Percentiles rank a stretch among this genome's conserved stretches.
Conservation (phyloP, 1,140 invertebrate genomes). For the Melitaea cinxia region DNA sequence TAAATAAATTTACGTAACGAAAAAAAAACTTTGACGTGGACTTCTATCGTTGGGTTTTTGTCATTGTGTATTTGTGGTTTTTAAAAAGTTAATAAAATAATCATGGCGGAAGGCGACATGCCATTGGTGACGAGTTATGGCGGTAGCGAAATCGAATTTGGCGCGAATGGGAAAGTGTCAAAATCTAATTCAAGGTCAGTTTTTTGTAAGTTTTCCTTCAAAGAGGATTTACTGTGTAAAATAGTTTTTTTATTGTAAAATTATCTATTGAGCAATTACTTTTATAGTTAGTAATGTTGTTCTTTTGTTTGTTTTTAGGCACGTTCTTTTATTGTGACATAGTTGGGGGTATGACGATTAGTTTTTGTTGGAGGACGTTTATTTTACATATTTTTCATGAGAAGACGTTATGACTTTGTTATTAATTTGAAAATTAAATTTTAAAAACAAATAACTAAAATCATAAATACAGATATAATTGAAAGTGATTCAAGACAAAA, state of each 20-base stretch:
- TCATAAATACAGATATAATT: no score
- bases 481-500: no score
- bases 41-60: constrained; percentile 1
- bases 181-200: constrained; percentile 73
- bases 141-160: constrained; percentile 69
- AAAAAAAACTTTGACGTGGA: constrained; percentile 8
- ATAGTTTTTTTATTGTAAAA: neutral
- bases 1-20: constrained; percentile 12
- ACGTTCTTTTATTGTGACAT: constrained; percentile 16
- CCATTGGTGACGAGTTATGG: constrained; percentile 71
- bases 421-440: no score
- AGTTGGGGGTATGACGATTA: no score
- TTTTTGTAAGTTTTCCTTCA: constrained; percentile 31
- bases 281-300: no score
- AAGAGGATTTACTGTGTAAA: constrained; percentile 21
- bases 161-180: constrained; percentile 66
- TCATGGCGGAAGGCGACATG: constrained; percentile 71
- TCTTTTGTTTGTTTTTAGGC: constrained; percentile 4
- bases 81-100: constrained; percentile 32
- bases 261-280: no score
- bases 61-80: constrained; percentile 9
- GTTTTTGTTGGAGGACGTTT: no score
- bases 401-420: constrained; percentile 27
- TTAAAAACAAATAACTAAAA: no score
- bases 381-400: constrained; percentile 16